phyloP scores from a whole-genome alignment of 2,888 invertebrate species.

The Podotricha telesiphe region DNA sequence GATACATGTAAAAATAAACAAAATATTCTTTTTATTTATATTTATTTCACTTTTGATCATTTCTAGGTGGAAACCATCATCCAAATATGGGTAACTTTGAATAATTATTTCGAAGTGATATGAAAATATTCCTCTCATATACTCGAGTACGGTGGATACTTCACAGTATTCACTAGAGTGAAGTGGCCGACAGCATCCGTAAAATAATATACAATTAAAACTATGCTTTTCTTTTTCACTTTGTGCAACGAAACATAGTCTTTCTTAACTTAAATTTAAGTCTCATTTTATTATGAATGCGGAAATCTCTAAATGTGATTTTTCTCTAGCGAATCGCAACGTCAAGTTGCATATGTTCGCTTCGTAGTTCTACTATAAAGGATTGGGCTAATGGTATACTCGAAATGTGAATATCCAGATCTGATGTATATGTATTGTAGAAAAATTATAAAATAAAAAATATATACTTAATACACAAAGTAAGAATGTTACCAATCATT shows the following conservation, averaged over 20 bases:
- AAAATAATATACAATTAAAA: constrained; percentile 21
- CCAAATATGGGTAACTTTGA: constrained; percentile 16
- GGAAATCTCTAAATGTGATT: constrained; percentile 14
- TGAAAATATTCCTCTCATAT: constrained; percentile 23
- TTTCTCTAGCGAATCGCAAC: constrained; percentile 15
- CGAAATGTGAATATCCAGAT: constrained; percentile 19
- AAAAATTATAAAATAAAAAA: not conserved
- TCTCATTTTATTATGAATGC: not conserved
- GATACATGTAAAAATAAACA: not conserved
- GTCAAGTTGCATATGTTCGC: constrained; percentile 23
- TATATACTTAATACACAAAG: not conserved
- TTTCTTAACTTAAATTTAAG: not conserved
- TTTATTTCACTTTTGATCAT: constrained; percentile 5
- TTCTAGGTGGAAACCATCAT: constrained; percentile 3
- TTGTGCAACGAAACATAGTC: not conserved
- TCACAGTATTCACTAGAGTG: constrained; percentile 30
- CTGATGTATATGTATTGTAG: not conserved
- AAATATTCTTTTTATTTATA: not conserved
- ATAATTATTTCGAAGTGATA: constrained; percentile 26
- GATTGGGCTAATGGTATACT: constrained; percentile 31
- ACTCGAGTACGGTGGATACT: constrained; percentile 21
- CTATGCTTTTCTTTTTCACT: constrained; percentile 17
- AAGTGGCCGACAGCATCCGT: constrained; percentile 24
- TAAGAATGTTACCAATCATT: not conserved
- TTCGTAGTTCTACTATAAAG: constrained; percentile 28